Evolutionary conservation across 2,888 invertebrate species (phyloP).

Genomic region (Villa cingulata): DNA sequence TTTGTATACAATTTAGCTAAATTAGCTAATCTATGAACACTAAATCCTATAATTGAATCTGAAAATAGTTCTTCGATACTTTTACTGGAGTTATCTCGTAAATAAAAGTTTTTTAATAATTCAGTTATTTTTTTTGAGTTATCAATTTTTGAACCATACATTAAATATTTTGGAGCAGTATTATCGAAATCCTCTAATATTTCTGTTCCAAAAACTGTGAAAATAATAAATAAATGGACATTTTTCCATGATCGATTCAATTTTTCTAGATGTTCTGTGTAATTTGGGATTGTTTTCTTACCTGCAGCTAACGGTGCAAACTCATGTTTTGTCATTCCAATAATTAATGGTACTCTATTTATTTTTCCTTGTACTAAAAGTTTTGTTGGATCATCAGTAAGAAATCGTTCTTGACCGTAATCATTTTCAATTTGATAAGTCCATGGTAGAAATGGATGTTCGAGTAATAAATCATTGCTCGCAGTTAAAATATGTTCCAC

Average conservation of each 20-base stretch:
- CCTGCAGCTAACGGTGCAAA: conserved; percentile 45
- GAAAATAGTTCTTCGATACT: conserved; percentile 34
- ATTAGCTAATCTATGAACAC: conserved; percentile 43
- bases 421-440: conserved; percentile 46
- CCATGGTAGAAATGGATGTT: conserved; percentile 15
- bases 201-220: conserved; percentile 26
- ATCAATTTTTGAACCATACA: neutral
- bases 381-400: conserved; percentile 44
- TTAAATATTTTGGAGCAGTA: conserved; percentile 31
- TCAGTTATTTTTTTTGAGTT: neutral
- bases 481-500: conserved; percentile 21
- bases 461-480: neutral
- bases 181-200: conserved; percentile 30
- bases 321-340: conserved; percentile 51
- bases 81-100: neutral
- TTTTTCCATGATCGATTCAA: no score
- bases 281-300: conserved; percentile 14
- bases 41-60: conserved; percentile 44
- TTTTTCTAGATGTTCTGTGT: no score
- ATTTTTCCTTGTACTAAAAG: conserved; percentile 42
- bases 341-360: conserved; percentile 47
- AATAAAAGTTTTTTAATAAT: neutral
- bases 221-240: no score
- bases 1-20: conserved; percentile 39
- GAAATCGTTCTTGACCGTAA: conserved; percentile 49